Evolutionary conservation across 2,888 invertebrate genomes (phyloP), one percentile per base, ranked within the genome.

Genomic region (Dugesia japonica): DNA sequence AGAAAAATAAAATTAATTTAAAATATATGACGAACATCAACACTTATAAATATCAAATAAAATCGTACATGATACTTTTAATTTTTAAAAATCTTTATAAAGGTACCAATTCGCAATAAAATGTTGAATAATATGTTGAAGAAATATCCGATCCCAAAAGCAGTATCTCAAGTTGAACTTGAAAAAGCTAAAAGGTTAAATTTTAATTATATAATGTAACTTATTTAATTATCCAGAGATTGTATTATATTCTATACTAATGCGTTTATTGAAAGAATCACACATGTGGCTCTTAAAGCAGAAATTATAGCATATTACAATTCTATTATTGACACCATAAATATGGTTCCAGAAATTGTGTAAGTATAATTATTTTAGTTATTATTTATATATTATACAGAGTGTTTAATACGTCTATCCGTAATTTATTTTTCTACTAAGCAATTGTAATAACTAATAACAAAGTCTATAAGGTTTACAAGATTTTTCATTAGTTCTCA

Each of bases 261-360:
- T 75, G 79, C 80, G 26, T 82, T 83, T 77, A 80, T 81, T 77
- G 76, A 79, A 71, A 80, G 84, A 15, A 78, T 83, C 77, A 78
- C 81, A 0, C 83, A 84, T 79, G 82, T 82, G 75, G 83, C 83
- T 0, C 77, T 84, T 76, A 76, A 84, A 71, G 81, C 81, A 31
- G 84, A 85, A 78, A 81, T 84, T 15, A 80, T 85, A 23, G 80
- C 81, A 13, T 82, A 82, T 79, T 84, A 84, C 80, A 82, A 82
- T 80, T 83, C 83, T 77, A 83, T 85, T 0, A 79, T 81, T 1
- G 79, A 79, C 26, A 79, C 83, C 20, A 80, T 85, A 31, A 81
- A 82, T 72, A 81, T 82, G 71, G 83, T 82, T 77, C 84, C 84
- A n/a, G 79, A 80, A 77, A 80, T 84, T 79, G 82, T 82, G 83